Evolutionary conservation across 2,113 vertebrate genomes (phyloP).

Genomic region (Saguinus imperator): DNA sequence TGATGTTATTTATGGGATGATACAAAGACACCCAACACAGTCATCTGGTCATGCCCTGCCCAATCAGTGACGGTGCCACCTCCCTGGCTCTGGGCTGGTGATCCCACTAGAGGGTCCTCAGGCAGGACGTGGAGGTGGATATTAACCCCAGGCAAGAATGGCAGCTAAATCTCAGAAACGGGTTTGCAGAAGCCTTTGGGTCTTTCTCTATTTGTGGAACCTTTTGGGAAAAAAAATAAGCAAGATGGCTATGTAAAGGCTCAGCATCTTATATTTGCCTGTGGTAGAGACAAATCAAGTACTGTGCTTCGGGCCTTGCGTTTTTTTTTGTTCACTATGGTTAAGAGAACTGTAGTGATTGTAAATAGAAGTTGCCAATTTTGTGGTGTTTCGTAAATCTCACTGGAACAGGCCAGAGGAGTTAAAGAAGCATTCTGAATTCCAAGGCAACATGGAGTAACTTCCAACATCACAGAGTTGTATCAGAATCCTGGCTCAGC

Average conservation of each 20-base stretch:
- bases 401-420: background rate
- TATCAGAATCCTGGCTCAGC: background rate
- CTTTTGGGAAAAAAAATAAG: background rate
- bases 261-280: background rate
- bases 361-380: background rate
- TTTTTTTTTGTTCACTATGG: background rate
- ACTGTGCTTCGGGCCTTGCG: background rate
- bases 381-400: background rate
- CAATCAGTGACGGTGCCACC: fast-evolving
- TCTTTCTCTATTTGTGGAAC: background rate
- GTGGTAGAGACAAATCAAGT: background rate
- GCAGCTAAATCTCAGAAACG: background rate
- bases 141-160: background rate
- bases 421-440: background rate
- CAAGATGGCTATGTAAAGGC: background rate
- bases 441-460: background rate
- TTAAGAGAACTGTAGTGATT: constrained; percentile 6
- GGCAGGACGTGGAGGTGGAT: background rate
- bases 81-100: background rate
- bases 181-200: background rate
- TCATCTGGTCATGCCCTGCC: background rate
- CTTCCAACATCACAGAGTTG: background rate
- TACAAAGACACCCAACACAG: background rate
- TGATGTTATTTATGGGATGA: background rate
- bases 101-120: background rate